These are phyloP conservation scores for Arctia plantaginis DNA, from an alignment of 2,888 invertebrate genomes.

Conservation along the genomic window DNA sequence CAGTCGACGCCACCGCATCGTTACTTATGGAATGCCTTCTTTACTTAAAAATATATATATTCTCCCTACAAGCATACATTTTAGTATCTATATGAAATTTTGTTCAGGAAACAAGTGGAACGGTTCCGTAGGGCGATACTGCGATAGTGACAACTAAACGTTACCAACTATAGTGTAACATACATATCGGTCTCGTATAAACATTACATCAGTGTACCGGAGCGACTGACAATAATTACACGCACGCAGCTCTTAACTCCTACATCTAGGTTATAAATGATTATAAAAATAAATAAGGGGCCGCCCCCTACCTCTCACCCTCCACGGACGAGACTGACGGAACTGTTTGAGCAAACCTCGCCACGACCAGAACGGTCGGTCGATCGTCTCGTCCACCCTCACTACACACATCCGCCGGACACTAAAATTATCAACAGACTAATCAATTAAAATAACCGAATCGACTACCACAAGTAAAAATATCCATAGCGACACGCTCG, in stretches of 20 bases:
- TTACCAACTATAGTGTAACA: constrained; percentile 36
- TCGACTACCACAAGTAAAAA: constrained; percentile 64
- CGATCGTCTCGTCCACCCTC: constrained; percentile 28
- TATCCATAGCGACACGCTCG: constrained; percentile 33
- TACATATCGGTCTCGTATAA: constrained; percentile 43
- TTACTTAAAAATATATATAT: constrained; percentile 82
- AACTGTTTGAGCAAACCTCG: constrained; percentile 65
- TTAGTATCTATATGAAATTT: constrained; percentile 70
- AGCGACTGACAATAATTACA: constrained; percentile 66
- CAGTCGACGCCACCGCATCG: constrained; percentile 79
- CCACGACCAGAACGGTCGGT: not conserved
- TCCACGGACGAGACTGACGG: constrained; percentile 60
- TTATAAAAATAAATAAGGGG: constrained; percentile 86
- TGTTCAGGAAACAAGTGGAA: constrained; percentile 63
- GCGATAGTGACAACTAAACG: constrained; percentile 28
- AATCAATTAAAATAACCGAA: constrained; percentile 65
- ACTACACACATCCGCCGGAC: constrained; percentile 57
- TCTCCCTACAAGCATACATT: constrained; percentile 77
- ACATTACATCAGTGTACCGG: constrained; percentile 61
- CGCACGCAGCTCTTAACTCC: constrained; percentile 72
- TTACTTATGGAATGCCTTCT: constrained; percentile 84
- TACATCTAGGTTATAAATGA: constrained; percentile 83
- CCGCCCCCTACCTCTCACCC: constrained; percentile 71
- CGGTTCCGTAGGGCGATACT: constrained; percentile 54
- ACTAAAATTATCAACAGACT: constrained; percentile 70